Percentiles rank a stretch among this genome's conserved stretches.
Evolutionary conservation across 2,797 vertebrate species (phyloP).

Genomic region (Coccyzus lansbergi): DNA sequence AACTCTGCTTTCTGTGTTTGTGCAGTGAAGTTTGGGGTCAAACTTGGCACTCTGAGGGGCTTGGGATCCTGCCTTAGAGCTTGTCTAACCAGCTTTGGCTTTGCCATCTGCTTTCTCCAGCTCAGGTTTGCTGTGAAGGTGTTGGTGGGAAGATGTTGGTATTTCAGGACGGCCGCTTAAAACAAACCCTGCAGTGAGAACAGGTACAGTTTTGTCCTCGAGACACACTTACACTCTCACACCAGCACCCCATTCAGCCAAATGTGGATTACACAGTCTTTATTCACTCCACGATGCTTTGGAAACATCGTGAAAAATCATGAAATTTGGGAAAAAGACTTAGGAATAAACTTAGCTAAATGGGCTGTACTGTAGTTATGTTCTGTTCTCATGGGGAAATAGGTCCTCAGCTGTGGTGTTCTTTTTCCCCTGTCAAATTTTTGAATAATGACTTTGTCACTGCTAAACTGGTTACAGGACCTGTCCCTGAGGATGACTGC

Average conservation of each 20-base stretch:
- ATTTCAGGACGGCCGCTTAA: slow-evolving; percentile 34
- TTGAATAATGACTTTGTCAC: slow-evolving; percentile 36
- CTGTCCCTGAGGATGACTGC: slow-evolving; percentile 52
- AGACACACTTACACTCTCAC: background rate
- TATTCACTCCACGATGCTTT: background rate
- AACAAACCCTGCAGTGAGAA: slow-evolving; percentile 72
- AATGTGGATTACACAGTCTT: background rate
- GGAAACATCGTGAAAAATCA: background rate
- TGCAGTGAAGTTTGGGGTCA: background rate
- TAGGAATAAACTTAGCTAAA: background rate
- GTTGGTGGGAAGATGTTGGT: slow-evolving; percentile 36
- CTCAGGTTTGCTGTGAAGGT: slow-evolving; percentile 54
- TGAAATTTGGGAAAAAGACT: background rate
- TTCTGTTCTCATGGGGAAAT: background rate
- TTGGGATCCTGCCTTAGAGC: background rate
- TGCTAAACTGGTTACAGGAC: slow-evolving; percentile 31
- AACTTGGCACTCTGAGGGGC: background rate
- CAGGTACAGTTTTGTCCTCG: slow-evolving; percentile 74
- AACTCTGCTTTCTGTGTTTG: background rate
- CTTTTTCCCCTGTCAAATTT: slow-evolving; percentile 13
- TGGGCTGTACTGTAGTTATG: background rate
- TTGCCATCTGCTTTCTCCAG: background rate
- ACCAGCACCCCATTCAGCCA: background rate
- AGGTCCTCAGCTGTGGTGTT: background rate
- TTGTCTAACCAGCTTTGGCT: background rate